Percentiles rank a stretch among this genome's conserved stretches.
These are phyloP conservation scores for Halcyon malimbica DNA, from an alignment of 2,113 vertebrate genomes.

Conservation along the genomic window DNA sequence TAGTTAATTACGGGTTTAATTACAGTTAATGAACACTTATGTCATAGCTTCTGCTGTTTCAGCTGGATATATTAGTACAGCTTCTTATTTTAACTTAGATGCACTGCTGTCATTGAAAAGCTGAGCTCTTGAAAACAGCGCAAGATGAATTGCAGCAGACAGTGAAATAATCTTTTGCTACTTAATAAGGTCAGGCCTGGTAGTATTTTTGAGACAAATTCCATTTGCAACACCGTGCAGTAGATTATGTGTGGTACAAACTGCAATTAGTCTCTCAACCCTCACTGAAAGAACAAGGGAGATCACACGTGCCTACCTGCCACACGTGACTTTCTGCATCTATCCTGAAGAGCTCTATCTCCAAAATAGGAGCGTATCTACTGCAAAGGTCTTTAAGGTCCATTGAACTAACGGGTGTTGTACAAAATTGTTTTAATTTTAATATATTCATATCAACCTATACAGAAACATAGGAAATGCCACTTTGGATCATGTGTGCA, in stretches of 20 bases:
- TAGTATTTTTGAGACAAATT: conserved; percentile 17
- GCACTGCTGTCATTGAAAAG: conserved; percentile 2
- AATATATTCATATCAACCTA: background rate
- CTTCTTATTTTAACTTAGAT: background rate
- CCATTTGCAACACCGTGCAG: background rate
- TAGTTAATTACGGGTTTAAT: conserved; percentile 29
- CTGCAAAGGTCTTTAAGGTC: background rate
- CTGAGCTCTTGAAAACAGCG: background rate
- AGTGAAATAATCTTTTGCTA: background rate
- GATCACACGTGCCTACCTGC: background rate
- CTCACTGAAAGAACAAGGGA: background rate
- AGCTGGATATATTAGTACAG: background rate
- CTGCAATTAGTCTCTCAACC: background rate
- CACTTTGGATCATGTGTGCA: background rate
- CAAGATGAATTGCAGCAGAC: background rate
- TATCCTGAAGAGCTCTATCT: background rate
- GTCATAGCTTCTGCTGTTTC: background rate
- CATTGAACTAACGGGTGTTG: background rate
- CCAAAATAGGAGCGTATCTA: background rate
- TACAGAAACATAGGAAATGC: background rate
- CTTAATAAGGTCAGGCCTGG: conserved; percentile 10
- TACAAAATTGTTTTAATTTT: background rate
- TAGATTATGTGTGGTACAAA: background rate
- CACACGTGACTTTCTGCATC: background rate
- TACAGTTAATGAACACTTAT: background rate